Evolutionary conservation across 2,888 invertebrate species (phyloP).

Genomic region (Drosophila phalerata): DNA sequence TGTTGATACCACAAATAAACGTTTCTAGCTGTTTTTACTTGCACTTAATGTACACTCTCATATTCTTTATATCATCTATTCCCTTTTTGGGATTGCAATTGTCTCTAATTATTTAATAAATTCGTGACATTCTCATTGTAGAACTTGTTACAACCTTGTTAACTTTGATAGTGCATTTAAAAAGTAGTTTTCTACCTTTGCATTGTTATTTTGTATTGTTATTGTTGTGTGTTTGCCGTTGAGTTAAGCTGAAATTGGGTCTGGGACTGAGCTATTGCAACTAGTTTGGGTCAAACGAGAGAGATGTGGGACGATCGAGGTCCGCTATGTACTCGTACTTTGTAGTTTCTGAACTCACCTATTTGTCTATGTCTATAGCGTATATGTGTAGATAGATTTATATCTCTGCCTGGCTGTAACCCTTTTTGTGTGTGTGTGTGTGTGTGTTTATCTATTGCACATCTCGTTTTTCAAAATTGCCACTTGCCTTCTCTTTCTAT

Average conservation of each 20-base stretch:
- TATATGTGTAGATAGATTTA: constrained; percentile 28
- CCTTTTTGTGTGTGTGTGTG: constrained; percentile 16
- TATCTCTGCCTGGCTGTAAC: constrained; percentile 24
- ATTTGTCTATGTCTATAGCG: constrained; percentile 20
- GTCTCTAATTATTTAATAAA: constrained; percentile 8
- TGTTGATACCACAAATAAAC: background rate
- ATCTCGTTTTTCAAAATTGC: constrained; percentile 66
- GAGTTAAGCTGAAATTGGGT: constrained; percentile 24
- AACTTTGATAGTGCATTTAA: constrained; percentile 37
- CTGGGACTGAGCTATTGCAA: constrained; percentile 20
- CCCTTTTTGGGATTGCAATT: constrained; percentile 1
- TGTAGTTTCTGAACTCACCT: constrained; percentile 34
- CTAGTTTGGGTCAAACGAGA: constrained; percentile 29
- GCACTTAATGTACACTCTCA: background rate
- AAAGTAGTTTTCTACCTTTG: constrained; percentile 12
- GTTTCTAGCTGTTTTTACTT: too few species aligned
- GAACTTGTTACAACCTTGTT: constrained; percentile 28
- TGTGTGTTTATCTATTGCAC: constrained; percentile 24
- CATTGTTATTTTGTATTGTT: constrained; percentile 7
- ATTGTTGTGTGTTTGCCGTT: constrained; percentile 8
- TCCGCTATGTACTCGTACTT: constrained; percentile 40
- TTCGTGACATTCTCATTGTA: constrained; percentile 13
- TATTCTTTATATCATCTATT: background rate
- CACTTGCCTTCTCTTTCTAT: background rate
- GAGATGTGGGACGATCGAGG: constrained; percentile 12